A percentile compares a stretch with the other conserved stretches of the same genome.
Evolutionary conservation across 2,888 invertebrate genomes (phyloP).

Genomic region (Tyria jacobaeae): DNA sequence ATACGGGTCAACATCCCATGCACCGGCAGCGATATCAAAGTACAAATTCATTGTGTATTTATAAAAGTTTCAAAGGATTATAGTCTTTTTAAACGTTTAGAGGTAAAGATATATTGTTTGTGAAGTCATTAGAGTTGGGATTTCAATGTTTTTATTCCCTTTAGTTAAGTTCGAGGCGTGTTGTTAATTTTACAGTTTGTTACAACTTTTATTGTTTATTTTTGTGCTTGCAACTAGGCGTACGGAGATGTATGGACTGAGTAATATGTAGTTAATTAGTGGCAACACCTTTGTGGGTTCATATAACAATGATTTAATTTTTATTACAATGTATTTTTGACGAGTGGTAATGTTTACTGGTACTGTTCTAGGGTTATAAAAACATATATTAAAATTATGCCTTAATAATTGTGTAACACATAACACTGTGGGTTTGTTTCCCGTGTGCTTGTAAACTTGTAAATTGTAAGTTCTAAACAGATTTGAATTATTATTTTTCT

Average conservation of each 20-base stretch:
- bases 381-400: no score
- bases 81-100: conserved; percentile 45
- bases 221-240: conserved; percentile 41
- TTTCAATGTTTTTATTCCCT: conserved; percentile 69
- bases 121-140: conserved; percentile 65
- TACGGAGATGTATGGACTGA: neutral
- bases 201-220: conserved; percentile 46
- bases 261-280: conserved; percentile 5
- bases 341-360: neutral
- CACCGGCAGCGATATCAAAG: neutral
- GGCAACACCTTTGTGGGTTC: neutral
- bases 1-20: conserved; percentile 47
- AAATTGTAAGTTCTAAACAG: no score
- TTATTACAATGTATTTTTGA: neutral
- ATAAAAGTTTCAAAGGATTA: conserved; percentile 28
- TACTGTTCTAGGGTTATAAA: no score
- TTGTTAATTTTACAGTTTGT: conserved; percentile 54
- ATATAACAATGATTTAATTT: neutral
- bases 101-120: conserved; percentile 69
- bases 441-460: no score
- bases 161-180: conserved; percentile 41
- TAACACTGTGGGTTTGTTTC: no score
- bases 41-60: conserved; percentile 38
- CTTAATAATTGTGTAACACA: no score
- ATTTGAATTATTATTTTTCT: no score